Conservation (phyloP, 2,797 vertebrate genomes). For the Tadarida brasiliensis region DNA sequence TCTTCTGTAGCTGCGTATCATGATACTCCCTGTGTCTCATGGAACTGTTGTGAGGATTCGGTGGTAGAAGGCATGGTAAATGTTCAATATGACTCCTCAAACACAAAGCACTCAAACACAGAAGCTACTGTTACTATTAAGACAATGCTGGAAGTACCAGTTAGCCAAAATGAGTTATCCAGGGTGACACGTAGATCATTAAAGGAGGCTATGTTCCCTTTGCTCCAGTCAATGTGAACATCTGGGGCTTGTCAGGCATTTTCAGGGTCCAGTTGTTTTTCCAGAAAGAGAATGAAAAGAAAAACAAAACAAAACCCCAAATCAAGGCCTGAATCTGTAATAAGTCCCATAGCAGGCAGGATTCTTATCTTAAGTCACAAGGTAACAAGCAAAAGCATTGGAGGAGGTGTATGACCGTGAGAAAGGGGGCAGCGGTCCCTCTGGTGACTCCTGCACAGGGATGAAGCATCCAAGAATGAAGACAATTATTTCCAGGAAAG, state of each 20-base stretch:
- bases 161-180: background rate
- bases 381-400: background rate
- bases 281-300: background rate
- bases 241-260: constrained; percentile 15
- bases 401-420: background rate
- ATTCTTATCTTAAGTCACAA: background rate
- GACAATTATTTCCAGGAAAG: background rate
- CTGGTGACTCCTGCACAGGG: background rate
- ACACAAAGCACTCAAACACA: background rate
- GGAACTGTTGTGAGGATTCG: background rate
- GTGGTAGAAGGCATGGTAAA: background rate
- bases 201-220: background rate
- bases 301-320: background rate
- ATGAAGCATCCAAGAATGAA: background rate
- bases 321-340: background rate
- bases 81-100: background rate
- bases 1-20: background rate
- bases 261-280: constrained; percentile 6
- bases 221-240: background rate
- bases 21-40: background rate
- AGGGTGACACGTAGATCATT: background rate
- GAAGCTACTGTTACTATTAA: background rate
- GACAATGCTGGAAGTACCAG: background rate
- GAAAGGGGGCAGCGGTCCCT: background rate
- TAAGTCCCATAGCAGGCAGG: background rate